Conservation (phyloP, 1,140 invertebrate species). For the Heliconius congener region DNA sequence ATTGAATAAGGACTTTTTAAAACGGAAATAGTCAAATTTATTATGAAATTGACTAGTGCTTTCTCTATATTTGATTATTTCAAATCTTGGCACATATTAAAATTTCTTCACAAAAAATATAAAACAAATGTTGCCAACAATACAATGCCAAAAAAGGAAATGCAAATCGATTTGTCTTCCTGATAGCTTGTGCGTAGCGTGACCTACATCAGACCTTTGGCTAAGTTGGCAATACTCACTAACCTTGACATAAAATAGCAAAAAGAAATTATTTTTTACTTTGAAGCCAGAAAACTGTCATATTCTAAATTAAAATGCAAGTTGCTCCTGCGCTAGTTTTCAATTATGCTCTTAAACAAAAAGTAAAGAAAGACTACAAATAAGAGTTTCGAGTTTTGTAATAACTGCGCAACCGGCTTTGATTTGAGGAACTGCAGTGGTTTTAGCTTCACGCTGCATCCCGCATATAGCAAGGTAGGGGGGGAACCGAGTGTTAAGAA, state of each 20-base stretch:
- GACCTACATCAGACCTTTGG: conserved; percentile 25
- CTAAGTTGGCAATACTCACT: conserved; percentile 18
- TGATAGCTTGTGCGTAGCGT: conserved; percentile 15
- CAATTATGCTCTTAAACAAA: neutral
- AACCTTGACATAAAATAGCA: conserved; percentile 19
- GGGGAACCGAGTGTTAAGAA: no score
- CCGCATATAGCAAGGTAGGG: no score
- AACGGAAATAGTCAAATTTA: no score
- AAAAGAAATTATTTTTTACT: conserved; percentile 1
- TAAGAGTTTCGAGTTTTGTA: neutral
- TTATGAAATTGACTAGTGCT: no score
- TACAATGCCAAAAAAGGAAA: conserved; percentile 21
- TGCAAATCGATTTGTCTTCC: conserved; percentile 30
- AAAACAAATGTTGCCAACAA: conserved; percentile 8
- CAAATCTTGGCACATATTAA: neutral
- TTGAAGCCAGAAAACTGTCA: conserved; percentile 5
- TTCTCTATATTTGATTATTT: neutral
- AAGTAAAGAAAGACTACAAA: neutral
- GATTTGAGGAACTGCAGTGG: no score
- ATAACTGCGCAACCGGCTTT: neutral
- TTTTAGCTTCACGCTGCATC: no score
- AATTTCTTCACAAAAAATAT: neutral
- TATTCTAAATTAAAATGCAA: conserved; percentile 8
- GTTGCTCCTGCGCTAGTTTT: neutral
- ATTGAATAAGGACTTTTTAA: no score